Evolutionary conservation across 2,797 vertebrate genomes (phyloP), one percentile per base, ranked within the genome.

Genomic region (Pitangus sulphuratus): DNA sequence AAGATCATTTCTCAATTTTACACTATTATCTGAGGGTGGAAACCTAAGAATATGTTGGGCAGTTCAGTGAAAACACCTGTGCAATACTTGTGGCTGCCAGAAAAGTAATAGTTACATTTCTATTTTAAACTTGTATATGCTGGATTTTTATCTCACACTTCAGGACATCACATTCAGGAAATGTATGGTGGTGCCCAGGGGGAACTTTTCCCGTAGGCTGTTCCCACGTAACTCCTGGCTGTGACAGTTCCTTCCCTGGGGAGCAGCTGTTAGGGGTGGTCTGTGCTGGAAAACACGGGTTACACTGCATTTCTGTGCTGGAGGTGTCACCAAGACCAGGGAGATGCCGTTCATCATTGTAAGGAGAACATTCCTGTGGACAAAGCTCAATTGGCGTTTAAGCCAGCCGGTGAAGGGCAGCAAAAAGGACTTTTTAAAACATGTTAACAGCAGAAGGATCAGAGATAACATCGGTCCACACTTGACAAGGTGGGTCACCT

Each of bases 401-500:
- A 60, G 14, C 25, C 47, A n/a, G 60, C 13, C 60, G 33, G 11
- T 40, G 20, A 40, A 31, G 15, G 25, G 60, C 11, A 53, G 53
- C 39, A 53, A 47, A 60, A 68, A 53, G 20, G 21, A 53, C 33
- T 60, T 68, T 11, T 53, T 7, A 40, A 35, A 81, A 53, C 8
- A 2, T 9, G 3, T 11, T 31, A 28, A 9, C 30, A 75, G 21
- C 40, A 54, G 31, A 68, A 61, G 25, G 35, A 4, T 61, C 61
- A 61, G 21, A 68, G 10, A 19, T 17, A 9, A 62, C 25, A 30
- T 6, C 0, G 0, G 40, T 47, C 12, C 0, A 0, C 15, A 19
- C 20, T 39, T 33, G 33, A 19, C 0, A 5, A 47, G 47, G 25
- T 75, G 7, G 35, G 61, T 31, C 40, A 22, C 26, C 30, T 40